Evolutionary conservation across 1,140 invertebrate species (phyloP), one percentile per base, ranked within the genome.

Genomic region (Drosophila saltans): DNA sequence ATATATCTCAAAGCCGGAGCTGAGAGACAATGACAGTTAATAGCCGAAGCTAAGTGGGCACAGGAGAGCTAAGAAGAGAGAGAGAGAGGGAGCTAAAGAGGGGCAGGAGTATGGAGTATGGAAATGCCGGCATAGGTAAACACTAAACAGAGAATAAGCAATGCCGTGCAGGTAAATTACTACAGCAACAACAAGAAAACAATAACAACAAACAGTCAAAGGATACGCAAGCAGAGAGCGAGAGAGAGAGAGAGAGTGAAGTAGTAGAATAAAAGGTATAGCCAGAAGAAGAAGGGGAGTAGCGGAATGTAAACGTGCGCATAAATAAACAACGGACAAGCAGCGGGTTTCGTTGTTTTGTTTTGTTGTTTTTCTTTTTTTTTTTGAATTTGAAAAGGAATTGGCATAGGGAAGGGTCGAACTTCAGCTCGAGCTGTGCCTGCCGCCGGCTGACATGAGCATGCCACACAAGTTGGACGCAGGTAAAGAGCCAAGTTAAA

Each of bases 311-410:
- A 81, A 81, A 81, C 77, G 81, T 84, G 77, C 69, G 76, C 81
- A 80, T 83, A 84, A 83, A 84, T 84, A 82, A 83, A 70, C 76
- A 69, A 45, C 24, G 28, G 61, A 61, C 52, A 30, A 52, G 56
- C 26, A 65, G 64, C 43, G 41, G 80, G 78, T 71, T 77, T 82
- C 77, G 80, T 83, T 83, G 72, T 83, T 69, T 67, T 67, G 66
- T 56, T 59, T 75, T 64, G 58, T 67, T 65, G 45, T 69, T 73
- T 36, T 36, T 36, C 6, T 2, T 5, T 36, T 36, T 5, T 36
- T 36, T 81, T 80, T 79, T 73, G 74, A 63, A 78, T 85, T 82
- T 80, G 75, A 88, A 86, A 78, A 77, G 77, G 81, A 88, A 67
- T 77, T 70, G 75, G 61, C 74, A 74, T 69, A 39, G 45, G 58